These are phyloP conservation scores for Trachurus trachurus DNA, from an alignment of 2,797 vertebrate species.

Conservation along the genomic window DNA sequence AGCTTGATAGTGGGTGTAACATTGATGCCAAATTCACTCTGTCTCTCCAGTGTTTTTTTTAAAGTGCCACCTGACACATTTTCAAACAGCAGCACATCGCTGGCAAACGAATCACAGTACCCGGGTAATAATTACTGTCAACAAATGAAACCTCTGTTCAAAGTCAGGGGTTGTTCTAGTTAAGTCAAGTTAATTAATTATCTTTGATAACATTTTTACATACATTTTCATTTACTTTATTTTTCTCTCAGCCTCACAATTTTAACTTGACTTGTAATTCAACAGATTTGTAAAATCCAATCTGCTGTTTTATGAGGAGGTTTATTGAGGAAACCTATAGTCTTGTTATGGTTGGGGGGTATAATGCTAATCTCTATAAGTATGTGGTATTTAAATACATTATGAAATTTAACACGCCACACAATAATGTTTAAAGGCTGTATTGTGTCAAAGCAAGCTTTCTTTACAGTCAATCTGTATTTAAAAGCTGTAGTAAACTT, in stretches of 20 bases:
- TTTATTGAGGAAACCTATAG: background rate
- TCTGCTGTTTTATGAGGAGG: background rate
- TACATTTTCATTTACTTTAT: background rate
- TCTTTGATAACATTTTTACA: background rate
- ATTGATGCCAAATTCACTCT: background rate
- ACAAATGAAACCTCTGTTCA: slow-evolving; percentile 52
- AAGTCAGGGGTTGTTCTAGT: slow-evolving; percentile 20
- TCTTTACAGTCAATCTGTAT: slow-evolving; percentile 30
- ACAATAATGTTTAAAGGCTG: background rate
- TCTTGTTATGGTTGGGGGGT: background rate
- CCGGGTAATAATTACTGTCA: slow-evolving; percentile 52
- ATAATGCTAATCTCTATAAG: background rate
- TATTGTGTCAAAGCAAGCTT: slow-evolving; percentile 14
- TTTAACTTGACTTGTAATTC: background rate
- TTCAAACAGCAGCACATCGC: slow-evolving; percentile 36
- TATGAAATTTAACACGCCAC: background rate
- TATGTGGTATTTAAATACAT: background rate
- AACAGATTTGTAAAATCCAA: background rate
- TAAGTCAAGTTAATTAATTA: background rate
- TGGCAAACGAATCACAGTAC: slow-evolving; percentile 39
- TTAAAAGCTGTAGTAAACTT: slow-evolving; percentile 54
- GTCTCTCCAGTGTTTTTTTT: slow-evolving; percentile 23
- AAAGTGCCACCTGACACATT: slow-evolving; percentile 31
- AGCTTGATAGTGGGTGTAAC: background rate
- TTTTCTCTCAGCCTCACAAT: background rate